phyloP scores from a whole-genome alignment of 2,888 invertebrate species.

The Ctena decussata region DNA sequence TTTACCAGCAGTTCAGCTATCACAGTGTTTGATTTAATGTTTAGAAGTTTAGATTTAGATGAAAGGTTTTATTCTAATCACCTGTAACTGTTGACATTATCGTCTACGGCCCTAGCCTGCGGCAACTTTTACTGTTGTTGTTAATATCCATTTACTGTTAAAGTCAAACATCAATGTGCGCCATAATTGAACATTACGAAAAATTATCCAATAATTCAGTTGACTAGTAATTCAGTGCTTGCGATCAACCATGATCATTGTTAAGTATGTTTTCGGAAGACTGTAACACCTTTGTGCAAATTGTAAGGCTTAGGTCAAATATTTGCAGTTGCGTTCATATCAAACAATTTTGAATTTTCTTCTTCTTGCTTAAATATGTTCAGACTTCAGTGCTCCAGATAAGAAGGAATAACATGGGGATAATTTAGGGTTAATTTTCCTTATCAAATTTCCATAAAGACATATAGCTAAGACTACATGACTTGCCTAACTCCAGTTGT shows the following conservation, averaged over 20 bases:
- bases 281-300: background rate
- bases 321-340: background rate
- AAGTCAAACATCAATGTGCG: slow-evolving; percentile 4
- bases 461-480: no score
- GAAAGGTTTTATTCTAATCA: background rate
- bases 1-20: no score
- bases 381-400: no score
- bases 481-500: no score
- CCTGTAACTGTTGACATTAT: background rate
- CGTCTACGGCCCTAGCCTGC: background rate
- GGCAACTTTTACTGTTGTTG: background rate
- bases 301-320: slow-evolving; percentile 1
- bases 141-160: slow-evolving; percentile 1
- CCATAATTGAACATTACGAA: slow-evolving; percentile 4
- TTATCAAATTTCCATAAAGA: no score
- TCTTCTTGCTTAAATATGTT: no score
- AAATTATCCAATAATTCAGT: slow-evolving; percentile 12
- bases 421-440: no score
- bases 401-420: no score
- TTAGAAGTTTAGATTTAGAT: no score
- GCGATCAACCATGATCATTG: background rate
- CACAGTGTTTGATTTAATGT: no score
- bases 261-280: background rate
- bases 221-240: background rate
- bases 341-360: no score